Evolutionary conservation across 2,797 vertebrate species (phyloP), one percentile per base, ranked within the genome.

Genomic region (Cottoperca gobio): DNA sequence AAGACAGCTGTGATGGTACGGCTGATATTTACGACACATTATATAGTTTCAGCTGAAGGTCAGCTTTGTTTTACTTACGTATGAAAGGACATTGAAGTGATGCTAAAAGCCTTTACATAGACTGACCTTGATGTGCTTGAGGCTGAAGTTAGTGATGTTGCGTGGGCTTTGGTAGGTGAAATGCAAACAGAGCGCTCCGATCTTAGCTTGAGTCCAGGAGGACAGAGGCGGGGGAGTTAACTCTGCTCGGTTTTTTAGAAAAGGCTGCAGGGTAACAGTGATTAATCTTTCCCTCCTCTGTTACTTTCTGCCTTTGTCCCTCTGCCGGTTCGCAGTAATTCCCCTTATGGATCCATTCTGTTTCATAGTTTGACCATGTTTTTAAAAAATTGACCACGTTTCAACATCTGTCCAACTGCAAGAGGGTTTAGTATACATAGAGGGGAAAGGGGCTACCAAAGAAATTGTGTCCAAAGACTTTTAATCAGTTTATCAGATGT

Each of bases 111-210:
- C 57, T 80, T 84, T 83, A 82, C 65, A 86, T 69, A 78, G 53
- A 53, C 60, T 87, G 90, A 93, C 88, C 87, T 90, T 88, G 84
- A 75, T 79, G 71, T 77, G 84, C 83, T 89, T 81, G 12, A 70
- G 84, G 76, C 74, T 79, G 71, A 80, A 65, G 84, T 85, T 64
- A 85, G 82, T 81, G 80, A 89, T 87, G 70, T 67, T 89, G 86
- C 33, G 88, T 90, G 83, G 86, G 89, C 61, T 86, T 76, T 64
- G 65, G 49, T 85, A 62, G 81, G 86, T 78, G 57, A 85, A 88
- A 92, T 87, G 77, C 82, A 92, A 89, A 94, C 83, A 79, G 40
- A 79, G 65, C 60, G 49, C 65, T 84, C 9, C 14, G 50, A 37
- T 81, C 65, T 81, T 88, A 88, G 86, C 86, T 60, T 19, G 8